These are phyloP conservation scores for Bugulina stolonifera DNA, from an alignment of 2,888 invertebrate genomes.

Conservation along the genomic window DNA sequence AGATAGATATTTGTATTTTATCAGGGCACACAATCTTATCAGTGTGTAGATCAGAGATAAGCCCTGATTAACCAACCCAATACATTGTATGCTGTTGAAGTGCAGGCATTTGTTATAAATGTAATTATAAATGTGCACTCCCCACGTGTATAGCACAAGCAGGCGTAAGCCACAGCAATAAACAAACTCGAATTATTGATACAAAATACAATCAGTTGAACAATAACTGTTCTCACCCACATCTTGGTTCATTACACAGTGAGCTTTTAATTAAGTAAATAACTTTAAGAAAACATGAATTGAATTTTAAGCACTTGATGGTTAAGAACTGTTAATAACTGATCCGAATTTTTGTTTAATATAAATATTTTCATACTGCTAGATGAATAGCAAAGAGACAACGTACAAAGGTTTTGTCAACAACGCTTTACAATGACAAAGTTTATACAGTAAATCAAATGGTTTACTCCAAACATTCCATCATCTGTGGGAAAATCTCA, in stretches of 20 bases:
- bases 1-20: too few relatives aligned
- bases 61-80: too few relatives aligned
- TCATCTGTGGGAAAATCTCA: not conserved
- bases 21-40: too few relatives aligned
- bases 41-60: too few relatives aligned
- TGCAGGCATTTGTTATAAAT: not conserved
- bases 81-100: not conserved
- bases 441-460: not conserved
- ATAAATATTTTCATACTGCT: constrained; percentile 16
- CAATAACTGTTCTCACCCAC: not conserved
- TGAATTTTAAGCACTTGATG: not conserved
- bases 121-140: not conserved
- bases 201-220: not conserved
- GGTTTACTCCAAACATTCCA: not conserved
- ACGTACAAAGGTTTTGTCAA: not conserved
- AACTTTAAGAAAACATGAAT: not conserved
- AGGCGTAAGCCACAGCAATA: constrained; percentile 6
- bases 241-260: not conserved
- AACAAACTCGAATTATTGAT: not conserved
- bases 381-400: constrained; percentile 13
- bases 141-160: constrained; percentile 15
- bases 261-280: constrained; percentile 7
- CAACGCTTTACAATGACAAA: not conserved
- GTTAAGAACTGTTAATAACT: not conserved
- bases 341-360: not conserved